Evolutionary conservation across 1,140 invertebrate species (phyloP), one percentile per base, ranked within the genome.

Genomic region (Halesus radiatus): DNA sequence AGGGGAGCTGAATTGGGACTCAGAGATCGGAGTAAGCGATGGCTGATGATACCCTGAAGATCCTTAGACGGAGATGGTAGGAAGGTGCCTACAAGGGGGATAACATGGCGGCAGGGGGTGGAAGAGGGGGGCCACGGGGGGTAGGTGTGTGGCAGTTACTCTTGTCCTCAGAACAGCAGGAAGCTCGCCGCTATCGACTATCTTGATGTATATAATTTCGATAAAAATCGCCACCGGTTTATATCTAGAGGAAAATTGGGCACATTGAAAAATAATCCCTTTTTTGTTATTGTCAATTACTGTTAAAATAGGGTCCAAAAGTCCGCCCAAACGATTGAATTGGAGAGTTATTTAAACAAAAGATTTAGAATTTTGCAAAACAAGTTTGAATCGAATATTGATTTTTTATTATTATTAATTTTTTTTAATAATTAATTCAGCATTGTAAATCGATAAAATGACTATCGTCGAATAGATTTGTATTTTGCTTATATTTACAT

Each of bases 21-120:
- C 18, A 23, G 68, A 52, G 68, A 72, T 72, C n/a, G 45, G 16
- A 52, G 45, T n/a, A 50, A 72, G 32, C 8, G 32, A 72, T 72
- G 68, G 18, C 23, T 50, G 32, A 72, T 52, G 68, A 20, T 20
- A 50, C 18, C n/a, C 16, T 45, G 37, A 45, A 45, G 37, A 45
- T 45, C 10, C 37, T 45, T 45, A 45, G 8, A 45, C 37, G 10
- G 37, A 15, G 32, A 26, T 72, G 32, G 29, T 23, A n/a, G 20
- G 66, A 70, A 70, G 66, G 29, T 72, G 50, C n/a, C n/a, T 20
- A 23, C 20, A 7, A 18, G 3, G 10, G 37, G 37, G 10, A 10
- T 32, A 32, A 32, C 5, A 32, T 6, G 37, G 37, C 3, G 54
- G 10, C n/a, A 18, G 5, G 13, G n/a, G 54, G 54, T 18, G 54